phyloP scores from a whole-genome alignment of 2,888 invertebrate species.

The Melieria picta region DNA sequence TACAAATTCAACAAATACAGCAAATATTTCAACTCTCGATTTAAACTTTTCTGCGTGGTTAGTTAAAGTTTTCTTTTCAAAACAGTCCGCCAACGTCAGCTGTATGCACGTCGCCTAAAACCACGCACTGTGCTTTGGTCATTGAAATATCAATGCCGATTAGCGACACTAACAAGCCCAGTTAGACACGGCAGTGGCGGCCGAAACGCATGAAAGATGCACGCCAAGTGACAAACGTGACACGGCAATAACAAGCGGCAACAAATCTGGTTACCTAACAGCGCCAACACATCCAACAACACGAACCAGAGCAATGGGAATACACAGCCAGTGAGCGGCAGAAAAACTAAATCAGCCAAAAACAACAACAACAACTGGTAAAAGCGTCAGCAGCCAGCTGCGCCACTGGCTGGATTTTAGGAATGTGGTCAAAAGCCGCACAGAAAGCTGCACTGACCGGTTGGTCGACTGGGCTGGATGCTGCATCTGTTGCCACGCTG shows the following conservation, averaged over 20 bases:
- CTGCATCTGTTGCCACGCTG: too few species aligned
- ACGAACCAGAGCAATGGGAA: not conserved
- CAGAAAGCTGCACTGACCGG: not conserved
- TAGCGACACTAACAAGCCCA: slow-evolving; percentile 43
- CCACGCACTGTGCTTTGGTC: not conserved
- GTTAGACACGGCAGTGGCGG: slow-evolving; percentile 42
- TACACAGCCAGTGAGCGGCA: not conserved
- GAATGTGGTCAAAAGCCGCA: not conserved
- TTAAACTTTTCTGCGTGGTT: too few species aligned
- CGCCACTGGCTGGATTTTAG: not conserved
- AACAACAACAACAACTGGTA: slow-evolving; percentile 1
- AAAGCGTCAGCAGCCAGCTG: not conserved
- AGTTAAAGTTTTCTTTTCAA: too few species aligned
- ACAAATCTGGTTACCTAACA: not conserved
- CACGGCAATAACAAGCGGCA: slow-evolving; percentile 12
- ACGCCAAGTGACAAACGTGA: slow-evolving; percentile 32
- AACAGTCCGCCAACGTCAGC: too few species aligned
- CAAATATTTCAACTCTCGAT: too few species aligned
- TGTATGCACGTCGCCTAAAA: not conserved
- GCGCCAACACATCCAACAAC: slow-evolving; percentile 8
- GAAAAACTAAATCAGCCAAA: slow-evolving; percentile 34
- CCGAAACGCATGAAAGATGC: slow-evolving; percentile 29
- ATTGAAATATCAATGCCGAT: slow-evolving; percentile 6
- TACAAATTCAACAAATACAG: too few species aligned
- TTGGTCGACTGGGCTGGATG: too few species aligned